Conservation (phyloP, 2,797 vertebrate species). For the Apogon talboti region DNA sequence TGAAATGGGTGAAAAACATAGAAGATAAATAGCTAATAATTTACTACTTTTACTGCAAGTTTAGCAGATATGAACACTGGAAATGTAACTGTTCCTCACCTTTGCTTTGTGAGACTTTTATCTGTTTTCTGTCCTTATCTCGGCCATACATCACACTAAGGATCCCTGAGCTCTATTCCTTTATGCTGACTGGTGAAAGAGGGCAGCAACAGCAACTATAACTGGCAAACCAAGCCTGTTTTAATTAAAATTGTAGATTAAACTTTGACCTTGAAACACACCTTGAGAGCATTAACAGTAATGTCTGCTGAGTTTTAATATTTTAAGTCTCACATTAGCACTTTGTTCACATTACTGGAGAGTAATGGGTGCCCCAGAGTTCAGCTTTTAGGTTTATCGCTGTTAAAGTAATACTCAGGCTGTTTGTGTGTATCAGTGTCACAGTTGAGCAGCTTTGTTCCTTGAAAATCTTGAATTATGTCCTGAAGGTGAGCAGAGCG, state of each 20-base stretch:
- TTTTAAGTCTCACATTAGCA: constrained; percentile 7
- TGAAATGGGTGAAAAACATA: too few relatives aligned
- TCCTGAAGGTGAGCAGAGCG: constrained; percentile 62
- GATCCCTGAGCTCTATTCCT: constrained; percentile 1
- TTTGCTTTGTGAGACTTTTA: background rate
- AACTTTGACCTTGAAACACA: constrained; percentile 50
- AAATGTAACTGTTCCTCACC: background rate
- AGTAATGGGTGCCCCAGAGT: constrained; percentile 44
- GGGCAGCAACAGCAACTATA: constrained; percentile 4
- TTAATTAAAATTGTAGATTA: constrained; percentile 32
- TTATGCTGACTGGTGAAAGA: background rate
- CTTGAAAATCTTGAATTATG: constrained; percentile 65
- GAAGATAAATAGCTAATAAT: too few relatives aligned
- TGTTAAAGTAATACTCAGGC: background rate
- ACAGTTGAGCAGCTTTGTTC: constrained; percentile 48
- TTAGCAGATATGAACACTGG: too few relatives aligned
- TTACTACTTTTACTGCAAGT: too few relatives aligned
- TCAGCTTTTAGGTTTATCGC: constrained; percentile 19
- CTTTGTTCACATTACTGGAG: constrained; percentile 5
- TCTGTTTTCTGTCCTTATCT: background rate
- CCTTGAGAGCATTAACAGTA: constrained; percentile 13
- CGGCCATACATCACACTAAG: background rate
- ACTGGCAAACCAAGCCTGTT: constrained; percentile 17
- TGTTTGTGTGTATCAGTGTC: constrained; percentile 32
- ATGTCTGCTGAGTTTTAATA: constrained; percentile 12